These are phyloP conservation scores for Rafetus swinhoei DNA, from an alignment of 2,113 vertebrate species.

Conservation along the genomic window DNA sequence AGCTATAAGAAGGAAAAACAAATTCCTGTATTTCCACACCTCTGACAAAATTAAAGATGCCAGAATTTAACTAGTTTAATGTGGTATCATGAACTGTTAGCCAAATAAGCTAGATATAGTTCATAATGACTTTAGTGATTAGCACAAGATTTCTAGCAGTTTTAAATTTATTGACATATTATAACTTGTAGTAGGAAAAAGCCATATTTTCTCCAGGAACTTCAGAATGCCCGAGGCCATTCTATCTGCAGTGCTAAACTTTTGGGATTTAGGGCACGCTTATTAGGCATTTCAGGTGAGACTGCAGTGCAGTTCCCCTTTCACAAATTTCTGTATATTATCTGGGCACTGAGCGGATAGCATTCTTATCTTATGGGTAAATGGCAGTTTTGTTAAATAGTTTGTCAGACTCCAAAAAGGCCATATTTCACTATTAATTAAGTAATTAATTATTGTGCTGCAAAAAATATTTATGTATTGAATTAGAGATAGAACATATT, in stretches of 20 bases:
- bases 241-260: not conserved
- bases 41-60: not conserved
- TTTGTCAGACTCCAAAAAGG: not conserved
- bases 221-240: not conserved
- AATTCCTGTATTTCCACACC: not conserved
- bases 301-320: not conserved
- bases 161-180: not conserved
- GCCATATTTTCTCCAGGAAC: not conserved
- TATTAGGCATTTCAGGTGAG: not conserved
- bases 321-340: not conserved
- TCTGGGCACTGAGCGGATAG: not conserved
- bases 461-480: not conserved
- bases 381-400: not conserved
- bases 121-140: not conserved
- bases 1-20: not conserved
- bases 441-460: not conserved
- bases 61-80: no score
- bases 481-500: not conserved
- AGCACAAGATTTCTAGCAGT: not conserved
- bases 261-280: not conserved
- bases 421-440: not conserved
- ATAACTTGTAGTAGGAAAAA: not conserved
- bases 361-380: not conserved
- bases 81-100: not conserved
- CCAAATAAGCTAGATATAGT: not conserved